Evolutionary conservation across 2,888 invertebrate species (phyloP), one percentile per base, ranked within the genome.

Genomic region (Drosophila prostipennis): DNA sequence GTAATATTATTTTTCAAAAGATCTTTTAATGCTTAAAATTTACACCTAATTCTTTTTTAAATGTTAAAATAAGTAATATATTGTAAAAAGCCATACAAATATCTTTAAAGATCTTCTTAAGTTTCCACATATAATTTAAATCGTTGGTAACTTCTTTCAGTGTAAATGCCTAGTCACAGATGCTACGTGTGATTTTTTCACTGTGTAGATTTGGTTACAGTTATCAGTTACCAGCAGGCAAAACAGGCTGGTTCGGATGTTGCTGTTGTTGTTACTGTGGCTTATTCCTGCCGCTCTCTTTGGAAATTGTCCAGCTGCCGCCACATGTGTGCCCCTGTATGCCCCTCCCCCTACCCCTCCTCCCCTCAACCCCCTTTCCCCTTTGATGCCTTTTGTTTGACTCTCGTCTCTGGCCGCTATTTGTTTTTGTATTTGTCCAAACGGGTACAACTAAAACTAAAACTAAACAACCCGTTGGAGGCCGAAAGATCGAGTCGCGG

Each of bases 351-450:
- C 36, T 6, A 32, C 37, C n/a, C 19, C 13, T 23, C 40, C n/a
- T n/a, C 34, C 36, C 43, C 34, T 26, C 49, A 26, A 26, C 26
- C 26, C 26, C 26, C 26, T 26, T 26, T 26, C 23, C 54, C 37
- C 42, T 42, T 48, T 23, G 40, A 48, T 23, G 40, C 37, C 72
- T 59, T 45, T 55, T 65, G 51, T 45, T 72, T 57, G 57, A 37
- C 56, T 53, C 32, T 52, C 34, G 45, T 36, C 19, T 19, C 19
- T 19, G 19, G 19, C 53, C 45, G 56, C 43, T 67, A 42, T 67
- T 67, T 52, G 48, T 72, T 52, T 73, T 73, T 74, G 73, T 78
- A 70, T 85, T 85, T 80, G 77, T 67, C 74, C 36, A 73, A 80
- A 81, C 61, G 79, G 68, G 65, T 79, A 81, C 60, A 72, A 69